Evolutionary conservation across 2,113 vertebrate species (phyloP), one percentile per base, ranked within the genome.

Genomic region (Onychostoma macrolepis): DNA sequence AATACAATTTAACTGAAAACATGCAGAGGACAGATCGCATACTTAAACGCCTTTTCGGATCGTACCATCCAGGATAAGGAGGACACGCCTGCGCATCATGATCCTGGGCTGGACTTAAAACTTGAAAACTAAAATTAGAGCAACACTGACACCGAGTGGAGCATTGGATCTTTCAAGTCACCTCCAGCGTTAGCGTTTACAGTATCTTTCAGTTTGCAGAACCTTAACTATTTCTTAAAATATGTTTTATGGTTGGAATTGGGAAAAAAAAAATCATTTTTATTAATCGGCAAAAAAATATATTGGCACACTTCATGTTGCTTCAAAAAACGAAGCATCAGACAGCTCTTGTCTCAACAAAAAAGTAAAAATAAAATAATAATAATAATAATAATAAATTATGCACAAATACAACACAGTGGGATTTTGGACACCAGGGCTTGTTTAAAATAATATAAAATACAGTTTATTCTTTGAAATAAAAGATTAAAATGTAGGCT

Each of bases 71-170:
- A 41, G 21, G 21, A 38, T n/a, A 36, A n/a, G 36, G 24, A 15
- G 36, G 24, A 81, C 24, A 58, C 4, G 15, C 6, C 24, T 26
- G 13, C 56, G 79, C 36, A 38, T 81, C 30, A 77, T 48, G 13
- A 77, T 30, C 4, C 21, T 24, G 77, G 30, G 58, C 7, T 12
- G 21, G 79, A 41, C 56, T 74, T 33, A 86, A 17, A 9, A 15
- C 67, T 48, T 4, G 41, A 17, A 6, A 6, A 56, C 8, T 10
- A 78, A 1, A 56, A 28, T 6, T 86, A 61, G 84, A 86, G 78
- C 85, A 85, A 91, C 81, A 92, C 90, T 92, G 92, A 91, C 93
- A 90, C 88, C 91, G 19, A 81, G 89, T 93, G 92, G 92, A 85
- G 10, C 4, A 24, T 33, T 43, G 26, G 2, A 15, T n/a, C 10